phyloP scores from a whole-genome alignment of 2,113 vertebrate genomes.

The Spizaetus ornatus region DNA sequence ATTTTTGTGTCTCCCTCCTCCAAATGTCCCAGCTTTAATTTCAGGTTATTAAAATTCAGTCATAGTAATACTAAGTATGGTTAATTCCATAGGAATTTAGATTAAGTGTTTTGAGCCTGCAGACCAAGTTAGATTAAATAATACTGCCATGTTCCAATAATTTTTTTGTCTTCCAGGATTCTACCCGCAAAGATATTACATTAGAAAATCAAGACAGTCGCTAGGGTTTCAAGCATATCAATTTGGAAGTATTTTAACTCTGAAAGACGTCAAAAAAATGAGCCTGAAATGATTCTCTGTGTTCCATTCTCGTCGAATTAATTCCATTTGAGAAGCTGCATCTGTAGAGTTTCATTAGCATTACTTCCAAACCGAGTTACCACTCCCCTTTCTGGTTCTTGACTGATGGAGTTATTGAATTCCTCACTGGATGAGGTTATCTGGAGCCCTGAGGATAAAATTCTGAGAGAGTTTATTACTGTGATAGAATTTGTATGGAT shows the following conservation, averaged over 20 bases:
- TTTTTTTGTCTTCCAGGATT: slow-evolving; percentile 27
- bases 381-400: not conserved
- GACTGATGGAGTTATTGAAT: slow-evolving; percentile 8
- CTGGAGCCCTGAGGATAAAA: slow-evolving; percentile 1
- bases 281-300: slow-evolving; percentile 20
- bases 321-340: slow-evolving; percentile 52
- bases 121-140: slow-evolving; percentile 29
- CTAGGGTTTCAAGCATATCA: slow-evolving; percentile 1
- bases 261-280: slow-evolving; percentile 22
- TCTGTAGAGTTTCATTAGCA: slow-evolving; percentile 42
- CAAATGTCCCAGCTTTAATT: not conserved
- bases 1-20: not conserved
- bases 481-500: slow-evolving; percentile 65
- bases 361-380: slow-evolving; percentile 6
- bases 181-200: not conserved
- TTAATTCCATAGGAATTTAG: slow-evolving; percentile 24
- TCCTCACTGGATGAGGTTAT: slow-evolving; percentile 24
- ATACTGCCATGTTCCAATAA: not conserved
- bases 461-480: slow-evolving; percentile 32
- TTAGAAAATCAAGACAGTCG: slow-evolving; percentile 47
- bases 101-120: slow-evolving; percentile 33
- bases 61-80: not conserved
- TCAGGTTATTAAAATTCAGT: slow-evolving; percentile 20
- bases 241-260: slow-evolving; percentile 35
- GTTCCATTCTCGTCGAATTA: slow-evolving; percentile 50